Base-by-base conservation (phyloP, 2,797 vertebrate genomes). In the Sparus aurata region DNA sequence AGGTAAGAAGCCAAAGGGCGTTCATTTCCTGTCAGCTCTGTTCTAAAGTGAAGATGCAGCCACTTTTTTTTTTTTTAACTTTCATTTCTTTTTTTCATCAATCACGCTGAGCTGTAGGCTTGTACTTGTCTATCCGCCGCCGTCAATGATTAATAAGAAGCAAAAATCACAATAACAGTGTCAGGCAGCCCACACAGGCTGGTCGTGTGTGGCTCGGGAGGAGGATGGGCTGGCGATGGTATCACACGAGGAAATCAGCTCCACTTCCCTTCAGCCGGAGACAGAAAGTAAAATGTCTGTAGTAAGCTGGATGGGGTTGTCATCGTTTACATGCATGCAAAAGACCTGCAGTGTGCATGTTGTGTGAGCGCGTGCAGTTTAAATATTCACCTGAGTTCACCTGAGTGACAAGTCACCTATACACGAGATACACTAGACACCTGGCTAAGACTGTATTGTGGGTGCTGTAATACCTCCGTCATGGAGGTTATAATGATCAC, bases 291-390 rank as follows among this genome's bases (percentile, higher is more conserved):
- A 76, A 79, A 73, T 71, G 77, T 75, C 72, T 5, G 55, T 65
- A 20, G 7, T 52, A 4, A 69, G 50, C 55, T 65, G 47, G 54
- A 47, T n/a, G 52, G 20, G 57, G 23, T 52, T 46, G 54, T 69
- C 38, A 18, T 69, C 52, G 2, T 89, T 90, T 88, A 55, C 87
- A 88, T 88, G 55, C 52, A 90, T 89, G 83, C 87, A 92, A 91
- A 90, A 25, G 46, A 72, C 53, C 41, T 45, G 34, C 64, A 8
- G 68, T 16, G 61, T 63, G 65, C 13, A 6, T 50, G 71, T 13
- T 1, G 20, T 46, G 66, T 13, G 43, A 69, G 49, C 4, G 63
- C 15, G 54, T 27, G 22, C 47, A 30, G 62, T 75, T 85, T 72
- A 61, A 79, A 82, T 72, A 75, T 79, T 66, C 27, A 75, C 67